These are phyloP conservation scores for Melinaea marsaeus DNA, from an alignment of 2,888 invertebrate genomes.

Conservation along the genomic window DNA sequence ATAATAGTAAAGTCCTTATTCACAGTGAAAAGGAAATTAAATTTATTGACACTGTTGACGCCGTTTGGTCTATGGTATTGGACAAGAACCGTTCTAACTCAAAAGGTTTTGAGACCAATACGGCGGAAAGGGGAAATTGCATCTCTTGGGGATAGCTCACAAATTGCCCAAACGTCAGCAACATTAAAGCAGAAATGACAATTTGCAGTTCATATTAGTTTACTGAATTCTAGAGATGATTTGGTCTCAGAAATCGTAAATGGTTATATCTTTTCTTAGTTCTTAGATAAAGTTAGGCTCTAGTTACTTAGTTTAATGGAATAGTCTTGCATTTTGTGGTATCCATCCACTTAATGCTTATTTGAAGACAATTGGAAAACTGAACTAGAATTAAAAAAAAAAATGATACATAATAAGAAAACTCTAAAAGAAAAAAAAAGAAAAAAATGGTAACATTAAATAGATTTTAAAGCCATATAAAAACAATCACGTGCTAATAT, in stretches of 20 bases:
- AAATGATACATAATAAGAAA: not conserved
- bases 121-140: constrained; percentile 66
- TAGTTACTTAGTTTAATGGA: constrained; percentile 11
- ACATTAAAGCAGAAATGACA: constrained; percentile 55
- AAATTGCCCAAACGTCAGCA: constrained; percentile 66
- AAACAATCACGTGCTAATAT: constrained; percentile 16
- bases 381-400: not conserved
- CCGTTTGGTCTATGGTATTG: not conserved
- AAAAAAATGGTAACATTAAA: constrained; percentile 15
- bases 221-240: constrained; percentile 25
- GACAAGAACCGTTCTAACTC: constrained; percentile 27
- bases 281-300: constrained; percentile 8
- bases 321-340: not conserved
- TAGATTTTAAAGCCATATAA: constrained; percentile 21
- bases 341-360: not conserved
- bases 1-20: not conserved
- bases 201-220: constrained; percentile 50
- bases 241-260: constrained; percentile 19
- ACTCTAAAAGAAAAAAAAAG: not conserved
- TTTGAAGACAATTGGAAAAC: not conserved
- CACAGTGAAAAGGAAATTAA: not conserved
- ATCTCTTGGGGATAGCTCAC: constrained; percentile 65
- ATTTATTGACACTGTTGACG: constrained; percentile 8
- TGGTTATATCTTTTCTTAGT: constrained; percentile 21
- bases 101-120: constrained; percentile 56